Evolutionary conservation across 1,140 invertebrate species (phyloP), one percentile per base, ranked within the genome.

Genomic region (Eueides isabella): DNA sequence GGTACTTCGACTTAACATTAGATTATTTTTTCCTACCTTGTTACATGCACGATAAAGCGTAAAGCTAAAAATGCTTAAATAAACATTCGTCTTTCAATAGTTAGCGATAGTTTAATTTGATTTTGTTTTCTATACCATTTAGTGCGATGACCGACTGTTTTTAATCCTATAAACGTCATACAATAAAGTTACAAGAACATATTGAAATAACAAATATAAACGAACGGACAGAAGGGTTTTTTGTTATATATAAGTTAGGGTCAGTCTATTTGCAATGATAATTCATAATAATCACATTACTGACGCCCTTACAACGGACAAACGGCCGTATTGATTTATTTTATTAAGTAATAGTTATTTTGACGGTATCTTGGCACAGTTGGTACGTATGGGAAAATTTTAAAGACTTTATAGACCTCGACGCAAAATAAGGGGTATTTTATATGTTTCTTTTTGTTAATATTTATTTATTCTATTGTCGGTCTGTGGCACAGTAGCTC

Each of bases 241-340:
- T n/a, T 61, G 71, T 55, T 62, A 28, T 64, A 48, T 64, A 77
- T 11, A 69, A 48, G 29, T 28, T 69, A 33, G 55, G 81, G 79
- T 81, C 79, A 84, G 76, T 55, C 76, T 88, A 88, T 89, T 89
- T 89, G 86, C 85, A 88, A 87, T 87, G 82, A 80, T 82, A 87
- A 89, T 85, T 85, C 78, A 85, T 87, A 85, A 89, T 89, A 87
- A 87, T 86, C 78, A 80, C 75, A 81, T 87, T 86, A 88, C 76
- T 74, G 77, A 71, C 79, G 76, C 85, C 83, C 84, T 88, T 86
- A 73, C 70, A 61, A 74, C 78, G 77, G 71, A 73, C 84, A 77
- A 76, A 79, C 78, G 72, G 79, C 67, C 79, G 65, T 89, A 85
- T 87, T 87, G 85, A 85, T 85, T 87, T 87, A 83, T 84, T 76